A percentile compares a stretch with the other conserved stretches of the same genome.
Conservation (phyloP, 1,140 invertebrate species). For the Pogonognathellus flavescens region DNA sequence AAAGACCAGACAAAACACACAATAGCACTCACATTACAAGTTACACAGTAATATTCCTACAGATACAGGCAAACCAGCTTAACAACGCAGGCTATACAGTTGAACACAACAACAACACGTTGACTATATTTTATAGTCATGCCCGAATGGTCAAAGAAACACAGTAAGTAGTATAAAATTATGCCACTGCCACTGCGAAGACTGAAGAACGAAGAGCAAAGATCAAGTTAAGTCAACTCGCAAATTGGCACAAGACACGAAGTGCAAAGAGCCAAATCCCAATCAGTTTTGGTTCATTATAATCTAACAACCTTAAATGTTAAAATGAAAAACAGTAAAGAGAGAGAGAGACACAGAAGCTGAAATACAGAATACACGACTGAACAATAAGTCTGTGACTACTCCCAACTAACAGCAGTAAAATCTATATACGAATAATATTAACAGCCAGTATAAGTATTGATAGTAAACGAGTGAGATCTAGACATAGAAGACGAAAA, state of each 20-base stretch:
- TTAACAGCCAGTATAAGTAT: no score
- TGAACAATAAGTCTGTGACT: background rate
- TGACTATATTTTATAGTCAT: constrained; percentile 1
- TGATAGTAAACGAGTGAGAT: no score
- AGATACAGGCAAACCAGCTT: constrained; percentile 14
- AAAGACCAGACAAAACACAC: constrained; percentile 13
- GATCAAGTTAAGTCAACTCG: constrained; percentile 14
- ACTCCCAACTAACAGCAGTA: no score
- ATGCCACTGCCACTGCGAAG: no score
- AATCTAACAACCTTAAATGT: background rate
- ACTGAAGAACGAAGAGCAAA: background rate
- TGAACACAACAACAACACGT: constrained; percentile 25
- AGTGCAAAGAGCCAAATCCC: constrained; percentile 42
- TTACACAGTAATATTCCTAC: no score
- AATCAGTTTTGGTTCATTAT: constrained; percentile 34
- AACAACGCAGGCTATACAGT: background rate
- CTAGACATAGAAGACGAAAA: no score
- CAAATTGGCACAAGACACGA: constrained; percentile 28
- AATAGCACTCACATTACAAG: constrained; percentile 30
- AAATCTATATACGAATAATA: no score
- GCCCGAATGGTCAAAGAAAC: constrained; percentile 11
- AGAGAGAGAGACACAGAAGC: background rate
- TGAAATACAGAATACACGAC: background rate
- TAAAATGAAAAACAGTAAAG: background rate
- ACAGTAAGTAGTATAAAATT: background rate